These are phyloP conservation scores for Pygocentrus nattereri DNA, from an alignment of 2,797 vertebrate species.

Conservation along the genomic window DNA sequence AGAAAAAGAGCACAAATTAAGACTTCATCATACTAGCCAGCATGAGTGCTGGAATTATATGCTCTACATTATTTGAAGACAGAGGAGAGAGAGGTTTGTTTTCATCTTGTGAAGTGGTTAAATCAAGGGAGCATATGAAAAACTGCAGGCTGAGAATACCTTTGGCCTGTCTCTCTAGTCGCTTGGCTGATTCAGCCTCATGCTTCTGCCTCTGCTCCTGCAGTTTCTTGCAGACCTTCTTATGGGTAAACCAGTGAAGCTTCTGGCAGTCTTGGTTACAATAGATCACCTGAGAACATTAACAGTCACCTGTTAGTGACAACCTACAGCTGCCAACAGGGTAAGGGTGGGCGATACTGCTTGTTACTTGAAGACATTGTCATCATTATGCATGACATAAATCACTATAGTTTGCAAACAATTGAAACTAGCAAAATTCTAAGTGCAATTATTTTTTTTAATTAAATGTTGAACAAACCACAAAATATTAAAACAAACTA, in stretches of 20 bases:
- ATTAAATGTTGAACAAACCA: no score
- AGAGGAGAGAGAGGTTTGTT: neutral
- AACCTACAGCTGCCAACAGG: neutral
- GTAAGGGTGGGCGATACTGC: neutral
- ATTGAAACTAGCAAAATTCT: neutral
- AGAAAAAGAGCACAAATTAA: conserved; percentile 44
- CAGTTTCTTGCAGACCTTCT: conserved; percentile 91
- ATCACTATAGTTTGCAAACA: neutral
- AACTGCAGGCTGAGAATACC: conserved; percentile 60
- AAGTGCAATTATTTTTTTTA: no score
- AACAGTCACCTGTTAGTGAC: neutral
- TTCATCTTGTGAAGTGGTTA: conserved; percentile 10
- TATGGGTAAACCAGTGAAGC: conserved; percentile 97
- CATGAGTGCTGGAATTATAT: neutral
- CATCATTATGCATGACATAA: neutral
- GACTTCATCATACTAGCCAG: neutral
- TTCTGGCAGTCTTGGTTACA: conserved; percentile 95
- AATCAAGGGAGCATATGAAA: conserved; percentile 2
- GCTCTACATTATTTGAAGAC: conserved; percentile 11
- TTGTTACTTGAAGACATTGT: neutral
- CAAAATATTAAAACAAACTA: no score
- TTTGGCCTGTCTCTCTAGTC: conserved; percentile 77
- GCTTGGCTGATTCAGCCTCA: conserved; percentile 83
- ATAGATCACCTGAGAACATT: conserved; percentile 88
- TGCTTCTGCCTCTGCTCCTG: conserved; percentile 89